Conservation (phyloP, 1,140 invertebrate genomes). For the Pseudomyrmex pallidus region DNA sequence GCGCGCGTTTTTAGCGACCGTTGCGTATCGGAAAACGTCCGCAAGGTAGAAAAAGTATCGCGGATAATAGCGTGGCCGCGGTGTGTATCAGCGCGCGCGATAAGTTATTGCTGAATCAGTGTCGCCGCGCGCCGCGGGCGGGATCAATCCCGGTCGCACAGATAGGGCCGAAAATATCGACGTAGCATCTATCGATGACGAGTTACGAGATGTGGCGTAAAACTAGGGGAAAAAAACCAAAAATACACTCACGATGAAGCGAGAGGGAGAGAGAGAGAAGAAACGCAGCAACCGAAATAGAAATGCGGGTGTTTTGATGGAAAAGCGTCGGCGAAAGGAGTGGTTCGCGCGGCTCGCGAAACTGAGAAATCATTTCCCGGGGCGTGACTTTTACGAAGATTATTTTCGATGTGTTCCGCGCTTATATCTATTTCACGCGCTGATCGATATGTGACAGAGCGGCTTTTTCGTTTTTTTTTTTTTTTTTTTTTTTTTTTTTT, state of each 20-base stretch:
- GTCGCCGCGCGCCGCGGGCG: constrained; percentile 19
- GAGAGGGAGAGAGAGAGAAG: background rate
- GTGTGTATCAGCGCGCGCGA: constrained; percentile 51
- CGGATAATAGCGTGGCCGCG: constrained; percentile 49
- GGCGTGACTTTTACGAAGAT: constrained; percentile 40
- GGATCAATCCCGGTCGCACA: constrained; percentile 38
- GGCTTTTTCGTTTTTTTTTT: background rate
- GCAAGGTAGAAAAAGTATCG: constrained; percentile 54
- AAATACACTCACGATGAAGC: background rate
- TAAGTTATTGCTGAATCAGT: constrained; percentile 71
- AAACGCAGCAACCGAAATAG: constrained; percentile 20
- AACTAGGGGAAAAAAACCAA: constrained; percentile 11
- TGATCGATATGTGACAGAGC: background rate
- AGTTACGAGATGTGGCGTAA: constrained; percentile 33
- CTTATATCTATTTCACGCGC: constrained; percentile 30
- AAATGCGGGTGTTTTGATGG: constrained; percentile 44
- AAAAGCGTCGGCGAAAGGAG: constrained; percentile 49
- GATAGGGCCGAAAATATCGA: constrained; percentile 48
- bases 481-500: background rate
- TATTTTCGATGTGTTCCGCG: constrained; percentile 33
- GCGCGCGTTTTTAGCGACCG: constrained; percentile 48
- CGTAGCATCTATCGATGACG: constrained; percentile 48
- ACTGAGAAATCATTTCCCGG: constrained; percentile 55
- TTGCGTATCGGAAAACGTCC: constrained; percentile 56
- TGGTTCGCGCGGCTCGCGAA: constrained; percentile 45